A percentile compares a stretch with the other conserved stretches of the same genome.
Conservation (phyloP, 2,888 invertebrate genomes). For the Morpho helenor region DNA sequence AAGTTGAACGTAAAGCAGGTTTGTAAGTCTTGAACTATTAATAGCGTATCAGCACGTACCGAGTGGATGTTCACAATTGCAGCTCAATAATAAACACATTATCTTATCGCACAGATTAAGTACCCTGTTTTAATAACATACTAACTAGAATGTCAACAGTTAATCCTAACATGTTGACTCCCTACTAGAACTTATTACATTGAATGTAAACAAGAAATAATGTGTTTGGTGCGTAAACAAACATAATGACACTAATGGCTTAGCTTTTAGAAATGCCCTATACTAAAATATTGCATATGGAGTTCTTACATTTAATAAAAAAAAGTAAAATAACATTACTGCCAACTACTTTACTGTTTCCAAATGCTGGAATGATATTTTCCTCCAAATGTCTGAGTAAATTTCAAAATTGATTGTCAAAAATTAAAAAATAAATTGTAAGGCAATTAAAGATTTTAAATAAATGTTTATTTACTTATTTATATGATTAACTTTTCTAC, state of each 20-base stretch:
- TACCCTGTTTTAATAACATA: conserved; percentile 15
- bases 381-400: too few species aligned
- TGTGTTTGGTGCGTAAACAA: conserved; percentile 1
- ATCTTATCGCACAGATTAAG: conserved; percentile 24
- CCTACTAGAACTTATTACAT: conserved; percentile 6
- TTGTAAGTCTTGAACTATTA: neutral
- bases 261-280: neutral
- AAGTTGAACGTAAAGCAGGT: too few species aligned
- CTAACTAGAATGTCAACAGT: conserved; percentile 20
- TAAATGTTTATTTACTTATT: too few species aligned
- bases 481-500: too few species aligned
- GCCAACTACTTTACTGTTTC: too few species aligned
- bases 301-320: too few species aligned
- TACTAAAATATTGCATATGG: too few species aligned
- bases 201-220: conserved; percentile 6
- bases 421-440: too few species aligned
- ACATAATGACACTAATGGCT: neutral
- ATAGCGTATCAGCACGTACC: neutral
- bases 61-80: neutral
- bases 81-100: conserved; percentile 19
- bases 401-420: too few species aligned
- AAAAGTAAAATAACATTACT: too few species aligned
- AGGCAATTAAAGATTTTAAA: too few species aligned
- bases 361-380: too few species aligned
- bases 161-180: conserved; percentile 12